These are phyloP conservation scores for Pleuronectes platessa DNA, from an alignment of 2,113 vertebrate species.

Conservation along the genomic window DNA sequence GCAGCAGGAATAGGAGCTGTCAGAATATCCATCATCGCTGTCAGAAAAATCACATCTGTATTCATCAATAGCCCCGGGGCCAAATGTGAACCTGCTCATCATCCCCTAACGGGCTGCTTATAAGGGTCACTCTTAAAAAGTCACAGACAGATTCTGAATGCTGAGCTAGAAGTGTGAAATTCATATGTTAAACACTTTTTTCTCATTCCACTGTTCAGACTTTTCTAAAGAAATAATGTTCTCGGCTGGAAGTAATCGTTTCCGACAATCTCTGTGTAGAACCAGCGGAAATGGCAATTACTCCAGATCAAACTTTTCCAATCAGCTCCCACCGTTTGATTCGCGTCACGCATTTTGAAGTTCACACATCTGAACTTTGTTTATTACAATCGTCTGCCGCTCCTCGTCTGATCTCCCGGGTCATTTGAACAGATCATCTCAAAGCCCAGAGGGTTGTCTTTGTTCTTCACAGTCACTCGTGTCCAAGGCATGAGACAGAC, in stretches of 20 bases:
- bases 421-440: slow-evolving; percentile 49
- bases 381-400: slow-evolving; percentile 35
- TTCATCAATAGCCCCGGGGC: slow-evolving; percentile 59
- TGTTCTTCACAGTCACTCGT: slow-evolving; percentile 43
- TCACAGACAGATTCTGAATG: slow-evolving; percentile 68
- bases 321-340: slow-evolving; percentile 32
- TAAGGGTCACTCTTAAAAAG: slow-evolving; percentile 71
- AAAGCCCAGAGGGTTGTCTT: slow-evolving; percentile 40
- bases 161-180: slow-evolving; percentile 30
- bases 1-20: slow-evolving; percentile 43
- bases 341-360: slow-evolving; percentile 28
- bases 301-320: slow-evolving; percentile 18
- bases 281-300: slow-evolving; percentile 24
- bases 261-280: neutral
- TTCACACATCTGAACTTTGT: slow-evolving; percentile 42
- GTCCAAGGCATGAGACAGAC: slow-evolving; percentile 24
- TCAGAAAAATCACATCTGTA: slow-evolving; percentile 74
- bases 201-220: neutral
- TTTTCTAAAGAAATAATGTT: neutral
- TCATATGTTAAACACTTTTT: neutral
- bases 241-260: neutral
- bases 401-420: slow-evolving; percentile 47
- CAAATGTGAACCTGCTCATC: slow-evolving; percentile 72
- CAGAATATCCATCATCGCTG: slow-evolving; percentile 73
- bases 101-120: slow-evolving; percentile 63